Percentiles rank a stretch among this genome's conserved stretches.
These are phyloP conservation scores for Lycaon pictus DNA, from an alignment of 2,113 vertebrate species.

Conservation along the genomic window DNA sequence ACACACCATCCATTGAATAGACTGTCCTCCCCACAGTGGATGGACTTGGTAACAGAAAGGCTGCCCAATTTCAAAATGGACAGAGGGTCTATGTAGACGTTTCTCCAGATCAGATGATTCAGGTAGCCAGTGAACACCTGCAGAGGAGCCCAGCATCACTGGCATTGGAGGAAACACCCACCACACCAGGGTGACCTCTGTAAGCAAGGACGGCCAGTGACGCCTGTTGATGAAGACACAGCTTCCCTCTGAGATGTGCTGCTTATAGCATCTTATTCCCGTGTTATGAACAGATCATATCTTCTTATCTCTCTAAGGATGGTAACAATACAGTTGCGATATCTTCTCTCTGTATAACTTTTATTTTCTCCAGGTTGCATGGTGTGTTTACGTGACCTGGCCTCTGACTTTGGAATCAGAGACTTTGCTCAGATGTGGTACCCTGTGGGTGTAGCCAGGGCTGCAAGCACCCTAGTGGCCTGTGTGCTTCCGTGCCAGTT, in stretches of 20 bases:
- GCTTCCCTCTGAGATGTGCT: not conserved
- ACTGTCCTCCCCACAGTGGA: not conserved
- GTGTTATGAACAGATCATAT: too few species aligned
- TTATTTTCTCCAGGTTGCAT: not conserved
- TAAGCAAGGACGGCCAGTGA: not conserved
- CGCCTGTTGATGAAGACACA: not conserved
- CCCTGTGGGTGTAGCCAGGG: not conserved
- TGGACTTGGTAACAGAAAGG: not conserved
- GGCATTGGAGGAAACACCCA: not conserved
- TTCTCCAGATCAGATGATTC: not conserved
- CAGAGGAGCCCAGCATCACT: too few species aligned
- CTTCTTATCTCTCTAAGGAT: too few species aligned
- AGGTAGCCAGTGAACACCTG: not conserved
- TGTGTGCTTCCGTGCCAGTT: too few species aligned
- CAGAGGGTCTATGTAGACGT: not conserved
- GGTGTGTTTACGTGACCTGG: too few species aligned
- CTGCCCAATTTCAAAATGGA: not conserved
- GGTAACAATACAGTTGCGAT: too few species aligned
- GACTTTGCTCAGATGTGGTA: too few species aligned
- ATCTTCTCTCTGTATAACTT: not conserved
- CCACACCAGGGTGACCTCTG: not conserved
- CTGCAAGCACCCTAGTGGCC: rapidly evolving
- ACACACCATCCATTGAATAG: rapidly evolving
- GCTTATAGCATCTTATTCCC: not conserved
- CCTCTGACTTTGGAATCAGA: not conserved